Evolutionary conservation across 1,140 invertebrate species (phyloP).

Genomic region (Tribolium madens): DNA sequence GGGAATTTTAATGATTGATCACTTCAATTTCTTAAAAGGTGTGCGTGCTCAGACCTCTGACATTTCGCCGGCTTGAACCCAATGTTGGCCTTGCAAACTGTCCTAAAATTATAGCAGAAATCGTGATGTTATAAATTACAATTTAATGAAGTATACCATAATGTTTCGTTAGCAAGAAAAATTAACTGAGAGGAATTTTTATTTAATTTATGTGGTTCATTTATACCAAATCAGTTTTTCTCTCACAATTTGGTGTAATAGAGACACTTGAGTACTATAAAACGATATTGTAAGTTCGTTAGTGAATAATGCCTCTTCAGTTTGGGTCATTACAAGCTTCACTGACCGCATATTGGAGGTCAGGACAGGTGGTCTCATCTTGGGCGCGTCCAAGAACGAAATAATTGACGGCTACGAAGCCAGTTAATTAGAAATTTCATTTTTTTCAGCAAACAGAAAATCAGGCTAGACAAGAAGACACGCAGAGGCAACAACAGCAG

Average conservation of each 20-base stretch:
- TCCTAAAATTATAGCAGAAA: constrained; percentile 32
- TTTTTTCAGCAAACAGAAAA: constrained; percentile 54
- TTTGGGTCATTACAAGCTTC: constrained; percentile 55
- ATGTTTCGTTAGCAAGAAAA: constrained; percentile 1
- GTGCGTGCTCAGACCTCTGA: constrained; percentile 13
- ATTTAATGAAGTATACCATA: constrained; percentile 19
- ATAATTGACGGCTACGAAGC: constrained; percentile 13
- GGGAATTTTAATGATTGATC: neutral
- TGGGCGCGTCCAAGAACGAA: constrained; percentile 39
- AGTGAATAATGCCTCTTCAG: constrained; percentile 25
- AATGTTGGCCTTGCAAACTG: neutral
- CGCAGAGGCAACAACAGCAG: constrained; percentile 56
- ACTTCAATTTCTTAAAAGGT: neutral
- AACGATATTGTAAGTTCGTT: constrained; percentile 30
- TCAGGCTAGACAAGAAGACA: constrained; percentile 58
- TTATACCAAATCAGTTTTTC: constrained; percentile 1
- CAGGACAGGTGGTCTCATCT: constrained; percentile 59
- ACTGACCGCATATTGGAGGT: constrained; percentile 54
- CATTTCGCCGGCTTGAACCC: neutral
- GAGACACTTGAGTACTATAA: constrained; percentile 3
- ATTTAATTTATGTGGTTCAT: constrained; percentile 23
- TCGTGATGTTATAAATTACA: constrained; percentile 14
- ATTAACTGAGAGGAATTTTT: neutral
- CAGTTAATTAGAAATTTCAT: constrained; percentile 31
- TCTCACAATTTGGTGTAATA: constrained; percentile 1